Evolutionary conservation across 2,797 vertebrate genomes (phyloP).

Genomic region (Falco novaeseelandiae): DNA sequence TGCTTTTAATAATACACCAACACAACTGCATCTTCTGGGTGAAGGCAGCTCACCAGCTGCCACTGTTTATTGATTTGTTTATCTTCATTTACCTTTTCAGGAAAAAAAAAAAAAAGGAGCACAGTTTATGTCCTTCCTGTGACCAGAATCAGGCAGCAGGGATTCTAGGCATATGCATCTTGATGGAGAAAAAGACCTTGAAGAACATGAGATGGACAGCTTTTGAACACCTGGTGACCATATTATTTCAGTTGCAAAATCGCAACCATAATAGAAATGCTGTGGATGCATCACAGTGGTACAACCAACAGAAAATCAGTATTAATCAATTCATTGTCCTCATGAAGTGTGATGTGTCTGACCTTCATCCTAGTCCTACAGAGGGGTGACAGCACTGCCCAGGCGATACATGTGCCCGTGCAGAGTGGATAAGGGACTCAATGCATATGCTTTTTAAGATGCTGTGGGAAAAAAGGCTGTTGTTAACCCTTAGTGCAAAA

Average conservation of each 20-base stretch:
- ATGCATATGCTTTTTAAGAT: rapidly evolving
- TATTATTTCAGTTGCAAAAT: not conserved
- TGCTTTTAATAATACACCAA: not conserved
- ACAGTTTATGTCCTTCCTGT: not conserved
- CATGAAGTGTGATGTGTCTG: not conserved
- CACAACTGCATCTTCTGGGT: not conserved
- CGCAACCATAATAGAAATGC: not conserved
- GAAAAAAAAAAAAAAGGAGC: not conserved
- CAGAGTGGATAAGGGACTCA: not conserved
- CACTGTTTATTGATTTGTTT: slow-evolving; percentile 32
- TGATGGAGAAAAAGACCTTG: slow-evolving; percentile 22
- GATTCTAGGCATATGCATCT: not conserved
- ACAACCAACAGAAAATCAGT: not conserved
- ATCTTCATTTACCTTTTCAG: slow-evolving; percentile 47
- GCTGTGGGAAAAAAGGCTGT: not conserved
- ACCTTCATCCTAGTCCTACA: not conserved
- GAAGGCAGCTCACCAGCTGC: slow-evolving; percentile 52
- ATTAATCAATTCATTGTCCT: not conserved
- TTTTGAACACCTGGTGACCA: not conserved
- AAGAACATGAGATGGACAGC: not conserved
- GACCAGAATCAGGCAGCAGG: not conserved
- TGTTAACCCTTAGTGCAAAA: not conserved
- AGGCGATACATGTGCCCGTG: no score
- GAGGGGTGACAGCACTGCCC: not conserved
- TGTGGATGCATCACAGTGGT: not conserved